These are phyloP conservation scores for Cephus pygmeus DNA, from an alignment of 2,888 invertebrate species.

Conservation along the genomic window DNA sequence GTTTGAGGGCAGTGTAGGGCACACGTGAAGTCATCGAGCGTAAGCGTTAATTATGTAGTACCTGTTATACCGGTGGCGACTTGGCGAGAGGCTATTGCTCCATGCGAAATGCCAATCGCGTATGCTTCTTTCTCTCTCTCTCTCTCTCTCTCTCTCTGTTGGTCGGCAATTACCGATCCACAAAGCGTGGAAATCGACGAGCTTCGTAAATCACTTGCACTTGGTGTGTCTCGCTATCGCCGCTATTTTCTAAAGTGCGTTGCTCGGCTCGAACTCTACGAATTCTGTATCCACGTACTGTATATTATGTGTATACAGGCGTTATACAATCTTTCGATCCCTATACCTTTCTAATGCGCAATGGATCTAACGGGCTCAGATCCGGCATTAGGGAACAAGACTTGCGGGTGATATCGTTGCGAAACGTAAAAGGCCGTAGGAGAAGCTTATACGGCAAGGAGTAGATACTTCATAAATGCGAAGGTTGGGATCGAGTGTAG, in stretches of 20 bases:
- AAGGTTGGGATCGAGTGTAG: background rate
- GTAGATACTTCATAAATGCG: background rate
- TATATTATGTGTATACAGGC: background rate
- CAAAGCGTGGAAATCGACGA: constrained; percentile 9
- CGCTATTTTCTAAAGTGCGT: background rate
- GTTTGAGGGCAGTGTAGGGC: constrained; percentile 30
- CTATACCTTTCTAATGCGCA: background rate
- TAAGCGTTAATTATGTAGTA: constrained; percentile 43
- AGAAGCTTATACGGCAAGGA: background rate
- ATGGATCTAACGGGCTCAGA: background rate
- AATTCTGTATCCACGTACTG: background rate
- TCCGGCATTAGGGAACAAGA: background rate
- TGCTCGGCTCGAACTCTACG: background rate
- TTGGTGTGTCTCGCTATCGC: background rate
- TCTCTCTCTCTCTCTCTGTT: constrained; percentile 16
- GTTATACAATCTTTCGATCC: background rate
- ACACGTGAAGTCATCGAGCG: constrained; percentile 18
- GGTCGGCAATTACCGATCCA: constrained; percentile 13
- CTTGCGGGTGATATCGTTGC: background rate
- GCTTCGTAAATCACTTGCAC: constrained; percentile 6
- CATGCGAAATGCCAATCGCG: constrained; percentile 46
- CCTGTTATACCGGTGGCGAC: constrained; percentile 1
- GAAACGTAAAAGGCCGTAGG: background rate
- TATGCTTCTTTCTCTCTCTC: constrained; percentile 27
- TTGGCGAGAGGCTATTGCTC: constrained; percentile 7